Evolutionary conservation across 53 echinoderm and acorn worm species (phyloP).

Genomic region (Zoroaster sp.): DNA sequence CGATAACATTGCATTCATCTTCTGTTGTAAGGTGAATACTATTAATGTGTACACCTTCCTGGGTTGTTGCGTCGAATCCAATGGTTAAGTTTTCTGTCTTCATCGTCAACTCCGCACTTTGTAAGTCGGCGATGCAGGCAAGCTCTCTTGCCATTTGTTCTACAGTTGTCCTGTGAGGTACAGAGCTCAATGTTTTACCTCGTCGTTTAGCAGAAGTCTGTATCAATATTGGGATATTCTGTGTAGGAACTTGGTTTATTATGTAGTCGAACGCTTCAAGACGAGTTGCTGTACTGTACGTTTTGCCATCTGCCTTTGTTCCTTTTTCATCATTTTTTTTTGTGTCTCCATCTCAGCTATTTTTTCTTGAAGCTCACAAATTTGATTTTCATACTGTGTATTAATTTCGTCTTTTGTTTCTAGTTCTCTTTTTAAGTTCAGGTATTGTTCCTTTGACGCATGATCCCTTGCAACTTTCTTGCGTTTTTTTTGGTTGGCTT

Average conservation of each 20-base stretch:
- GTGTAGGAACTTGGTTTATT: constrained; percentile 48
- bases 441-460: not conserved
- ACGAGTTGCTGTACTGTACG: not conserved
- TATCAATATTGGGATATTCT: constrained; percentile 42
- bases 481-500: not conserved
- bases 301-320: constrained; percentile 29
- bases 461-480: not conserved
- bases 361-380: constrained; percentile 18
- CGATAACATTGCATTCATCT: constrained; percentile 16
- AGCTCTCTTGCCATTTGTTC: constrained; percentile 50
- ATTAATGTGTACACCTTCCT: constrained; percentile 43
- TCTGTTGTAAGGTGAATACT: constrained; percentile 31
- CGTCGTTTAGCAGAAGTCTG: not conserved
- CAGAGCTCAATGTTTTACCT: not conserved
- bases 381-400: not conserved
- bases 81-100: constrained; percentile 38
- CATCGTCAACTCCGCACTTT: constrained; percentile 36
- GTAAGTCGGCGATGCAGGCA: constrained; percentile 3
- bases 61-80: constrained; percentile 54
- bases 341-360: not conserved
- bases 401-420: constrained; percentile 13
- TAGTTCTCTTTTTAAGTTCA: not conserved
- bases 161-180: constrained; percentile 49
- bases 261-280: constrained; percentile 25
- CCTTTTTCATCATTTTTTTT: not conserved